Percentiles rank a stretch among this genome's conserved stretches.
Evolutionary conservation across 1,140 invertebrate species (phyloP).

Genomic region (Globodera rostochiensis): DNA sequence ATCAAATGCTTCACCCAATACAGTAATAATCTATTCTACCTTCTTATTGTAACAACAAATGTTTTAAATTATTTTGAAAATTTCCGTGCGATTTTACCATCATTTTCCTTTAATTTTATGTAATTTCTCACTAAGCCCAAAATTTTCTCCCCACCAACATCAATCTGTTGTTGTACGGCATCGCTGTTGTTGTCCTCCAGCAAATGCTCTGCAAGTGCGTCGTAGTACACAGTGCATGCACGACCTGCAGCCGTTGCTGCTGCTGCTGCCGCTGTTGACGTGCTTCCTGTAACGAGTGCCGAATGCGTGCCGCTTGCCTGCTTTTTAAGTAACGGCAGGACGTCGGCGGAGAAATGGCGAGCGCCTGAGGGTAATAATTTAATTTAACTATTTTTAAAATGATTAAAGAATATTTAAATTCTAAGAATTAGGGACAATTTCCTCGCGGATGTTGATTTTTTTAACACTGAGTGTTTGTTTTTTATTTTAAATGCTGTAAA

Average conservation of each 20-base stretch:
- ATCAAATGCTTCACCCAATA: too few relatives aligned
- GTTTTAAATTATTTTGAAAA: too few relatives aligned
- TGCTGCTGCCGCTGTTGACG: neutral
- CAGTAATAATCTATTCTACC: neutral
- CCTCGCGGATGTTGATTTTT: too few relatives aligned
- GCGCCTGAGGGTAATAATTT: neutral
- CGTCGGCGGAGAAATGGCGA: neutral
- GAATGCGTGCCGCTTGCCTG: neutral
- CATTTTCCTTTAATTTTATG: too few relatives aligned
- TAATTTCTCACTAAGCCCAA: too few relatives aligned
- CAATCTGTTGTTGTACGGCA: neutral
- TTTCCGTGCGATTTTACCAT: too few relatives aligned
- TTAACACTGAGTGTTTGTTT: too few relatives aligned
- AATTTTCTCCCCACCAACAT: neutral
- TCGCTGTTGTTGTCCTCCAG: neutral
- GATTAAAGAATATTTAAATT: neutral
- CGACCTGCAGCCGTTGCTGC: neutral
- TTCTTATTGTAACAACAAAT: neutral
- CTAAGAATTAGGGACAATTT: too few relatives aligned
- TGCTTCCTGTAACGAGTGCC: neutral
- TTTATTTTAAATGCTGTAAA: too few relatives aligned
- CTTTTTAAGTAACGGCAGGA: neutral
- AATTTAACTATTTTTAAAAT: neutral
- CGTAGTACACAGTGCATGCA: slow-evolving; percentile 16
- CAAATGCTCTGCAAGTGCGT: slow-evolving; percentile 1